These are phyloP conservation scores for Phaetusa simplex DNA, from an alignment of 2,113 vertebrate genomes.

Conservation along the genomic window DNA sequence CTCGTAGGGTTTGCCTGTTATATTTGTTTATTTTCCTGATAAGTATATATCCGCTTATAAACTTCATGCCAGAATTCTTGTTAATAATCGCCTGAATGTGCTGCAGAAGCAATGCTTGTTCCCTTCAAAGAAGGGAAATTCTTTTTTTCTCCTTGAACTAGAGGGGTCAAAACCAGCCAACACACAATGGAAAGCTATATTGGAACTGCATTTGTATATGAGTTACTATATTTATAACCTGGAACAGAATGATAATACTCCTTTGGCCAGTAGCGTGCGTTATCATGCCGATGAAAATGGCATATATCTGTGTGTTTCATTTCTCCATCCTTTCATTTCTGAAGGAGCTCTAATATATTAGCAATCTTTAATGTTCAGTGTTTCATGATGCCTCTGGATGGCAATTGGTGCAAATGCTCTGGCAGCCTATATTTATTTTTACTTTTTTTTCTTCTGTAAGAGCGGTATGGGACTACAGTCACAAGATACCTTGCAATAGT, in stretches of 20 bases:
- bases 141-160: not conserved
- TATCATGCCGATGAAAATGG: not conserved
- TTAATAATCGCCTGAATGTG: not conserved
- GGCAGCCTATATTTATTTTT: not conserved
- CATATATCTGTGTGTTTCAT: not conserved
- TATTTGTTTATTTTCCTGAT: not conserved
- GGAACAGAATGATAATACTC: not conserved
- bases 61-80: not conserved
- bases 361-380: not conserved
- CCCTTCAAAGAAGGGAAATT: not conserved
- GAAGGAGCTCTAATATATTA: not conserved
- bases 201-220: not conserved
- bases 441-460: not conserved
- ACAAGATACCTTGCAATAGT: not conserved
- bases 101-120: not conserved
- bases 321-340: not conserved
- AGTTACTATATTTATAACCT: not conserved
- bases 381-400: not conserved
- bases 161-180: not conserved
- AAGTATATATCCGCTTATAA: not conserved
- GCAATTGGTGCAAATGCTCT: not conserved
- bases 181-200: not conserved
- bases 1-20: not conserved
- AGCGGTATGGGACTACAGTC: not conserved
- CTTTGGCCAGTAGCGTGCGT: not conserved